Evolutionary conservation across 2,888 invertebrate species (phyloP).

Genomic region (Mayetiola destructor): DNA sequence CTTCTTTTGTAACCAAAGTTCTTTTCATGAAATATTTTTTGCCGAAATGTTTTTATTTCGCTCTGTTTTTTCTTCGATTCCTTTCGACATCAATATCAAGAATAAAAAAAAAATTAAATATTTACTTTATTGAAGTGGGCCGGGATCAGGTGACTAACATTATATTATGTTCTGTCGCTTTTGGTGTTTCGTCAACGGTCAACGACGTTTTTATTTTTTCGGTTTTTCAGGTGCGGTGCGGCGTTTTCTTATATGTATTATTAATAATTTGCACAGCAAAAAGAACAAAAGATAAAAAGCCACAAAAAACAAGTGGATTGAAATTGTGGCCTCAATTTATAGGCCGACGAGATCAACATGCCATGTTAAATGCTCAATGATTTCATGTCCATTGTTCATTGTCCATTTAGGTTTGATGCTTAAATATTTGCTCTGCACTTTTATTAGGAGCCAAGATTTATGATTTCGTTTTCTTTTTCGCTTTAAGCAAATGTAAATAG

Average conservation of each 20-base stretch:
- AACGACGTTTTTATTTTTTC: too few species aligned
- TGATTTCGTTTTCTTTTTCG: neutral
- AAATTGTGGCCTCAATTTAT: constrained; percentile 7
- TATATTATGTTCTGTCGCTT: neutral
- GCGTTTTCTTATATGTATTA: neutral
- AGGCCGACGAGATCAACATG: neutral
- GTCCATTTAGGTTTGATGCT: too few species aligned
- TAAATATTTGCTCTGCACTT: too few species aligned
- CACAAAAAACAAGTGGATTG: neutral
- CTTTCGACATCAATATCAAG: constrained; percentile 2
- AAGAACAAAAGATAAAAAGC: neutral
- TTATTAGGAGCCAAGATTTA: constrained; percentile 10
- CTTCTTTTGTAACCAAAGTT: too few species aligned
- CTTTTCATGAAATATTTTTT: neutral
- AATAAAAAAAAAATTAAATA: constrained; percentile 6
- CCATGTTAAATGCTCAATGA: too few species aligned
- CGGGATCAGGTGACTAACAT: neutral
- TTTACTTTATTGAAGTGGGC: neutral
- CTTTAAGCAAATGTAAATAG: neutral
- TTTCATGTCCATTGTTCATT: too few species aligned
- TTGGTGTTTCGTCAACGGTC: neutral
- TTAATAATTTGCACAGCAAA: neutral
- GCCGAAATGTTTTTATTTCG: too few species aligned
- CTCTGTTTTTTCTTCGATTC: neutral
- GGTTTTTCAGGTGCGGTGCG: neutral